Evolutionary conservation across 1,140 invertebrate genomes (phyloP).

Genomic region (Polypedilum pembai): DNA sequence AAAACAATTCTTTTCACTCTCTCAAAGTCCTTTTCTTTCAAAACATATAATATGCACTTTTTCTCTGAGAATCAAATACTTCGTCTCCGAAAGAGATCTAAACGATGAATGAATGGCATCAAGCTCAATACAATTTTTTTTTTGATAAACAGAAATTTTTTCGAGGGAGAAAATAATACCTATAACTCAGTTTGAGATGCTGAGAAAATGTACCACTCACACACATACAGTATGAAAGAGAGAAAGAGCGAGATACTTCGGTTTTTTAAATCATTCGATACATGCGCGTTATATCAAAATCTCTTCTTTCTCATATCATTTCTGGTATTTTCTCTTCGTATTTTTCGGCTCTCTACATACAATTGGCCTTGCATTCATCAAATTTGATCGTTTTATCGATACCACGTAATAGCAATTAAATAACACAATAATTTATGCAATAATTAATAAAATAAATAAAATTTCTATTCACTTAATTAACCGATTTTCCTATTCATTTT

Average conservation of each 20-base stretch:
- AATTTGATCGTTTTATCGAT: neutral
- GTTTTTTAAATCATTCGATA: neutral
- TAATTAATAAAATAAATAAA: neutral
- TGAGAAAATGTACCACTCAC: conserved; percentile 6
- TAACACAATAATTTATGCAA: neutral
- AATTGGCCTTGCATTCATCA: neutral
- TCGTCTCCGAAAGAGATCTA: neutral
- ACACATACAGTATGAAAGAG: neutral
- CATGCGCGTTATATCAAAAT: neutral
- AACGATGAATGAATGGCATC: neutral
- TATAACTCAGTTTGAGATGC: conserved; percentile 6
- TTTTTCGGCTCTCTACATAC: neutral
- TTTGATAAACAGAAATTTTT: conserved; percentile 20
- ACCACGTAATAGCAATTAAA: conserved; percentile 13
- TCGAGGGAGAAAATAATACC: conserved; percentile 18
- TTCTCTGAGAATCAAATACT: neutral
- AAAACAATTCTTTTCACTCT: neutral
- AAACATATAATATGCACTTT: neutral
- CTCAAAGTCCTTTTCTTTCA: neutral
- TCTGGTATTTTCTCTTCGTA: neutral
- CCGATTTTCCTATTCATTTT: neutral
- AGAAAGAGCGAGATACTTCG: neutral
- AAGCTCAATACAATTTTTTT: conserved; percentile 4
- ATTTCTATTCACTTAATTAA: neutral
- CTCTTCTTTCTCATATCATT: neutral